Base-by-base conservation (phyloP, 2,888 invertebrate genomes). In the Norana najaformis region DNA sequence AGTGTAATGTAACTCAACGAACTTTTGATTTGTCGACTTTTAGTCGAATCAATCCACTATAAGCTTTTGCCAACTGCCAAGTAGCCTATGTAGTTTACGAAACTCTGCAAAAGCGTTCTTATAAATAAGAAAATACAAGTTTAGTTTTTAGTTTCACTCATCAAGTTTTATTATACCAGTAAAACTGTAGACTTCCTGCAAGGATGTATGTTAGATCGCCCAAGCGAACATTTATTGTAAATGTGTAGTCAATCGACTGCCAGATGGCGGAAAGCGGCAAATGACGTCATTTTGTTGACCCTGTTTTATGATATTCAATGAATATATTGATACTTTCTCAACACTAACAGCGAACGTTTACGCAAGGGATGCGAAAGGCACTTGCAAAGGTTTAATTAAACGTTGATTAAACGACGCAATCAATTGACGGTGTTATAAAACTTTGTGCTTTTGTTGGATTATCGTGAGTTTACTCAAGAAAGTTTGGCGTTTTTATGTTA, bases 401-500 rank as follows among this genome's bases (percentile, higher is more conserved):
- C 0, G 16, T 69, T 69, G 30, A n/a, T 69, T 69, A 69, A 69
- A 69, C n/a, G 69, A 69, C 69, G n/a, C 69, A 11, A 69, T 69
- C n/a, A 69, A 30, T 69, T 69, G n/a, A n/a, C 69, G 69, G 69
- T 69, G n/a, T n/a, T n/a, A n/a, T 69, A n/a, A n/a, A 69, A 69
- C n/a, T 11, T n/a, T 6, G 0, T 69, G n/a, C 69, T 11, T 69
- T 69, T 69, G 69, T n/a, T 69, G 69, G 69, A 69, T 69, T 69
- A 69, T 69, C n/a, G 69, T 69, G 23, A 69, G 30, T 69, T 69
- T 69, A 16, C n/a, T 69, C 30, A 30, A 69, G 69, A 69, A 69
- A 69, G 69, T 69, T 47, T 69, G 69, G 69, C 69, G 69, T 69
- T n/a, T n/a, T 69, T 69, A 30, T 69, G 69, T 69, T 69, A 69